phyloP scores from a whole-genome alignment of 2,888 invertebrate species.

The Drosophila affinis region DNA sequence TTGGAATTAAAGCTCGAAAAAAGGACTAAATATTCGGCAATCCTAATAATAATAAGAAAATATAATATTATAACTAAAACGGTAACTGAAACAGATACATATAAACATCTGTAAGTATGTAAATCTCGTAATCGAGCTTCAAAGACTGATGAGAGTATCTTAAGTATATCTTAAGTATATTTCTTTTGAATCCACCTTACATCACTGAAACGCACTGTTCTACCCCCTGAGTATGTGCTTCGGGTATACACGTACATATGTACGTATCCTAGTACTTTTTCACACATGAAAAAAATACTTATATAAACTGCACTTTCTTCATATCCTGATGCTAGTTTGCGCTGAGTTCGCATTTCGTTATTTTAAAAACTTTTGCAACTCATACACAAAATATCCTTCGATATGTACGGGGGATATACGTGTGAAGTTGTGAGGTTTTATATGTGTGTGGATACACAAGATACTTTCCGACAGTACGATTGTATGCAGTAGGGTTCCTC shows the following conservation, averaged over 20 bases:
- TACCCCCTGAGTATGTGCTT: background rate
- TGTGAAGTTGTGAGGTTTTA: background rate
- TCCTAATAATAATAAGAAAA: too few species aligned
- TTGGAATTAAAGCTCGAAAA: too few species aligned
- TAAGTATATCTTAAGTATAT: too few species aligned
- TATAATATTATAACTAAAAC: too few species aligned
- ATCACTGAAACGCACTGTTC: background rate
- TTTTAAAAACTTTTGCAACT: conserved; percentile 53
- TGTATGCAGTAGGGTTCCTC: conserved; percentile 14
- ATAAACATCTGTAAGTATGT: too few species aligned
- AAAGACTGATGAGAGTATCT: too few species aligned
- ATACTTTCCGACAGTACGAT: conserved; percentile 17
- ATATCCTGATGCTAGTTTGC: conserved; percentile 56
- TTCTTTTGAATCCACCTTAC: background rate
- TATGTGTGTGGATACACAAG: too few species aligned
- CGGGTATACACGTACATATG: too few species aligned
- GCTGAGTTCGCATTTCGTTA: conserved; percentile 55
- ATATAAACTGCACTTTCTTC: conserved; percentile 54
- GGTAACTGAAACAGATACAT: too few species aligned
- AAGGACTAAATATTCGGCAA: too few species aligned
- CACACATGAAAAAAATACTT: background rate
- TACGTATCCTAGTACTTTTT: background rate
- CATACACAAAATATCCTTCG: conserved; percentile 13
- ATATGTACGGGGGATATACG: background rate
- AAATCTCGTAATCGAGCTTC: too few species aligned